Evolutionary conservation across 2,113 vertebrate species (phyloP).

Genomic region (Reinhardtius hippoglossoides): DNA sequence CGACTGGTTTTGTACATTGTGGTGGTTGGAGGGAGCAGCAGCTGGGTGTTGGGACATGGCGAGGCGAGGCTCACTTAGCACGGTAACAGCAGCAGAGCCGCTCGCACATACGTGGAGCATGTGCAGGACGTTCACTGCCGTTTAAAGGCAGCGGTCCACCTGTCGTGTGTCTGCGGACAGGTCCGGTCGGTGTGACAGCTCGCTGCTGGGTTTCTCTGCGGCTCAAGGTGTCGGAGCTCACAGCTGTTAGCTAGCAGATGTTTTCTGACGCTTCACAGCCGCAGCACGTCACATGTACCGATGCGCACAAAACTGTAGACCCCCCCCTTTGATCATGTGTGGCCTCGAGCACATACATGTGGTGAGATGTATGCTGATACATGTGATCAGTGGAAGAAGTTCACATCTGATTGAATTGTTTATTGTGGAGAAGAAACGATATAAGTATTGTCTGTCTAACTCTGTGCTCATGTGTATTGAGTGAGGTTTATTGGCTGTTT

Average conservation of each 20-base stretch:
- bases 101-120: not conserved
- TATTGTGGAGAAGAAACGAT: too few relatives aligned
- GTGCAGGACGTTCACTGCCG: not conserved
- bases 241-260: slow-evolving; percentile 66
- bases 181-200: not conserved
- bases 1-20: slow-evolving; percentile 9
- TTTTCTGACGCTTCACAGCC: slow-evolving; percentile 20
- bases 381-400: not conserved
- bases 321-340: not conserved
- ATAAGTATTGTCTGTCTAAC: too few relatives aligned
- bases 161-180: not conserved
- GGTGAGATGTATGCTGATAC: not conserved
- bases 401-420: not conserved
- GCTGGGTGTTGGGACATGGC: slow-evolving; percentile 26
- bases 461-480: too few relatives aligned
- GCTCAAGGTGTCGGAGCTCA: slow-evolving; percentile 8
- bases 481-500: too few relatives aligned
- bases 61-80: slow-evolving; percentile 25
- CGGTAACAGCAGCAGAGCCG: slow-evolving; percentile 18
- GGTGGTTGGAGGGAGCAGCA: not conserved
- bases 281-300: not conserved
- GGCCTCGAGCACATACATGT: not conserved
- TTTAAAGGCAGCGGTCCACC: not conserved
- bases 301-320: not conserved
- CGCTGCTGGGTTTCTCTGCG: not conserved